phyloP scores from a whole-genome alignment of 2,888 invertebrate species.

The Drosophila monieri region DNA sequence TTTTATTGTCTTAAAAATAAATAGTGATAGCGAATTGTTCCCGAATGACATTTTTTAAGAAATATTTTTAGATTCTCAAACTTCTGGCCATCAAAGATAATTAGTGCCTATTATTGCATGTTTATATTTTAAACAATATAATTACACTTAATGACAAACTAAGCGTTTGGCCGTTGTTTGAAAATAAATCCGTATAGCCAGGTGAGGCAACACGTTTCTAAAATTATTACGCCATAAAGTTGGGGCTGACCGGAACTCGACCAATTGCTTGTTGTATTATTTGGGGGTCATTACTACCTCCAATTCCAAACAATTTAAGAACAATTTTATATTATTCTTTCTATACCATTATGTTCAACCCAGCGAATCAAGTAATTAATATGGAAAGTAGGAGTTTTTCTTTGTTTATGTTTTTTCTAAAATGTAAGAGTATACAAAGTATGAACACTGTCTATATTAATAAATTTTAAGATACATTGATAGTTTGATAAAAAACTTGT shows the following conservation, averaged over 20 bases:
- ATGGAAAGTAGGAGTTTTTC: no score
- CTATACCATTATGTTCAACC: not conserved
- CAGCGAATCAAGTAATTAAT: not conserved
- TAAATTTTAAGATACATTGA: not conserved
- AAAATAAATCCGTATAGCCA: not conserved
- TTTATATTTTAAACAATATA: not conserved
- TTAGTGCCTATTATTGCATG: not conserved
- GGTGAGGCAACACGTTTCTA: not conserved
- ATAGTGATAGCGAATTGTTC: not conserved
- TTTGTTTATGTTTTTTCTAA: no score
- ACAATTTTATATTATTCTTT: no score
- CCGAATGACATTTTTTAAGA: not conserved
- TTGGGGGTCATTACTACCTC: no score
- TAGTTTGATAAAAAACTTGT: not conserved
- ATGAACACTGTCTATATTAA: no score
- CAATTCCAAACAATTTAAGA: no score
- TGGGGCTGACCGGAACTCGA: not conserved
- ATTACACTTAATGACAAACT: not conserved
- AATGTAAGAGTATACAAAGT: no score
- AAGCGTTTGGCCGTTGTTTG: not conserved
- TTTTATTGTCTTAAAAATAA: not conserved
- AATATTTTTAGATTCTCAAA: not conserved
- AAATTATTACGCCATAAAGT: not conserved
- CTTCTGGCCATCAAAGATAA: not conserved
- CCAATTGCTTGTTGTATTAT: no score